Evolutionary conservation across 2,888 invertebrate genomes (phyloP).

Genomic region (Agrotis ipsilon): DNA sequence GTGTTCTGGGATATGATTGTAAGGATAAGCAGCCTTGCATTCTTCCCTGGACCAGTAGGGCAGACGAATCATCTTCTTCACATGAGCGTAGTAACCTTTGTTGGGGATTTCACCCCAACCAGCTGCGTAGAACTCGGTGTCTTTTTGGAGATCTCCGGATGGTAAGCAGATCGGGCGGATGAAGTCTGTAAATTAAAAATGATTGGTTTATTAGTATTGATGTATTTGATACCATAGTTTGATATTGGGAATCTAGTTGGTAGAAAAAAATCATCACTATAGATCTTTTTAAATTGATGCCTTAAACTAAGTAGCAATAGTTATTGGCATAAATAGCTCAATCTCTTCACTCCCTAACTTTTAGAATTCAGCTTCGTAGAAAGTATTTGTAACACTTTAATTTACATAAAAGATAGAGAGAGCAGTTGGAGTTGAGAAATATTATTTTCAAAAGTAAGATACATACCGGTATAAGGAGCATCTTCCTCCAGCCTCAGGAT

Average conservation of each 20-base stretch:
- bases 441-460: background rate
- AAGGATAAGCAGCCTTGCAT: slow-evolving; percentile 64
- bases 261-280: background rate
- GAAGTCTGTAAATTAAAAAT: slow-evolving; percentile 69
- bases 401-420: background rate
- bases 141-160: slow-evolving; percentile 47
- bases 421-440: too few species aligned
- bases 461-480: slow-evolving; percentile 75
- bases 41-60: slow-evolving; percentile 64
- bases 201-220: slow-evolving; percentile 17
- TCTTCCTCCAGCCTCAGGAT: slow-evolving; percentile 68
- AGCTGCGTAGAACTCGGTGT: slow-evolving; percentile 66
- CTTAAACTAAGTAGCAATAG: background rate
- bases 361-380: too few species aligned
- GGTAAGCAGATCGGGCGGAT: slow-evolving; percentile 77
- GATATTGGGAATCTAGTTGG: background rate
- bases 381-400: background rate
- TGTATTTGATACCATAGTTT: background rate
- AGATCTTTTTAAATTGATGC: background rate
- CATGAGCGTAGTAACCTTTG: slow-evolving; percentile 61
- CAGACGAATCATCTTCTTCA: slow-evolving; percentile 71
- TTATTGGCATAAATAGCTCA: background rate
- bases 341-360: too few species aligned
- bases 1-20: slow-evolving; percentile 61
- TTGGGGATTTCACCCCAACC: slow-evolving; percentile 73